Evolutionary conservation across 2,113 vertebrate species (phyloP).

Genomic region (Corvus moneduloides): DNA sequence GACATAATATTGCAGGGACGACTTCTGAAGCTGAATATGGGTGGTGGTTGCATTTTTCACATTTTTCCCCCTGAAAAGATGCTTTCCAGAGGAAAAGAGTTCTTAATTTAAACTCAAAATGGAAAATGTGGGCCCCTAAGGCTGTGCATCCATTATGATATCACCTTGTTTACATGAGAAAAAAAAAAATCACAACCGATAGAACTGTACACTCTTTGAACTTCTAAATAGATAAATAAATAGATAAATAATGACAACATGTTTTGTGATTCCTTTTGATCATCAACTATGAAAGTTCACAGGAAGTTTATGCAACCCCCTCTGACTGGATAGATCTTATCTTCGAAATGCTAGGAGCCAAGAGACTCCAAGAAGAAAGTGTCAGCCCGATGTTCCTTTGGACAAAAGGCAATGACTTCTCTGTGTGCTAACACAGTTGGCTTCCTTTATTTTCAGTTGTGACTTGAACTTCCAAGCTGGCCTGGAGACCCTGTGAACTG

Average conservation of each 20-base stretch:
- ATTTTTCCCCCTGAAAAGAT: neutral
- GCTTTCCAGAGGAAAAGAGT: neutral
- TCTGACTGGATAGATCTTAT: slow-evolving; percentile 18
- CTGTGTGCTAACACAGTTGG: neutral
- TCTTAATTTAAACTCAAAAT: neutral
- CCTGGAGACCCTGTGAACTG: neutral
- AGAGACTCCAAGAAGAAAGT: neutral
- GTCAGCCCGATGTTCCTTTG: neutral
- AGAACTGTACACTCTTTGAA: neutral
- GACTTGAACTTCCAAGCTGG: neutral
- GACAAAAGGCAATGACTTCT: neutral
- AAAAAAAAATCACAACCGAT: neutral
- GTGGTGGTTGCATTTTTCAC: neutral
- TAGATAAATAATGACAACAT: slow-evolving; percentile 10
- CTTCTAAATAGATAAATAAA: slow-evolving; percentile 1
- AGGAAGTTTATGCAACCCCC: slow-evolving; percentile 42
- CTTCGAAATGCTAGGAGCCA: slow-evolving; percentile 31
- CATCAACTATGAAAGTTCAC: neutral
- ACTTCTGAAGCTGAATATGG: neutral
- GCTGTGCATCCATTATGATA: neutral
- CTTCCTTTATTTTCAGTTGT: neutral
- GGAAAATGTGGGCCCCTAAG: neutral
- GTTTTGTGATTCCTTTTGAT: slow-evolving; percentile 44
- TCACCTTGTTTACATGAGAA: neutral
- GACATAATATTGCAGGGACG: neutral